Evolutionary conservation across 53 echinoderm and acorn worm genomes (phyloP).

Genomic region (Henricia sp.): DNA sequence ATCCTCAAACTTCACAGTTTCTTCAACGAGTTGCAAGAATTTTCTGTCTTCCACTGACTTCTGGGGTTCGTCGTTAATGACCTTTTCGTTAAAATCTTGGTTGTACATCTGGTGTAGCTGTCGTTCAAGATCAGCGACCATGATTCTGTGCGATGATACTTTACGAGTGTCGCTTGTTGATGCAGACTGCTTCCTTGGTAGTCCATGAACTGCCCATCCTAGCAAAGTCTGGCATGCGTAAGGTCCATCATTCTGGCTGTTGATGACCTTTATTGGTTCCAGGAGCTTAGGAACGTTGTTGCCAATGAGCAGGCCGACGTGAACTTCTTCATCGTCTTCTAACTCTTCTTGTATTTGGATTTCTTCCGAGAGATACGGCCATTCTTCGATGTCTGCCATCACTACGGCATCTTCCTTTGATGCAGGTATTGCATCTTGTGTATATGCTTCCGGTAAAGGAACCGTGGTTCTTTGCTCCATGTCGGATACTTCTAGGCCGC

Average conservation of each 20-base stretch:
- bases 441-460: conserved; percentile 15
- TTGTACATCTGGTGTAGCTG: conserved; percentile 21
- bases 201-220: conserved; percentile 3
- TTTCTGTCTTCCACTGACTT: conserved; percentile 11
- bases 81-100: conserved; percentile 60
- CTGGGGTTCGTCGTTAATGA: conserved; percentile 37
- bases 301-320: conserved; percentile 29
- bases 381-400: neutral
- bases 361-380: neutral
- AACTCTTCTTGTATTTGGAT: conserved; percentile 17
- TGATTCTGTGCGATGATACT: conserved; percentile 26
- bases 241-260: conserved; percentile 61
- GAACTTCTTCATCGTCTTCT: neutral
- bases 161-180: conserved; percentile 13
- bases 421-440: neutral
- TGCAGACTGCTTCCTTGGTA: neutral
- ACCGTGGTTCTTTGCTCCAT: neutral
- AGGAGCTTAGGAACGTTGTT: conserved; percentile 13
- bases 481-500: neutral
- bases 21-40: conserved; percentile 22
- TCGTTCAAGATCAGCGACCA: conserved; percentile 6
- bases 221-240: conserved; percentile 38
- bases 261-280: conserved; percentile 58
- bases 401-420: conserved; percentile 1
- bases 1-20: conserved; percentile 28